Conservation (phyloP, 2,888 invertebrate species). For the Phaedon cochleariae region DNA sequence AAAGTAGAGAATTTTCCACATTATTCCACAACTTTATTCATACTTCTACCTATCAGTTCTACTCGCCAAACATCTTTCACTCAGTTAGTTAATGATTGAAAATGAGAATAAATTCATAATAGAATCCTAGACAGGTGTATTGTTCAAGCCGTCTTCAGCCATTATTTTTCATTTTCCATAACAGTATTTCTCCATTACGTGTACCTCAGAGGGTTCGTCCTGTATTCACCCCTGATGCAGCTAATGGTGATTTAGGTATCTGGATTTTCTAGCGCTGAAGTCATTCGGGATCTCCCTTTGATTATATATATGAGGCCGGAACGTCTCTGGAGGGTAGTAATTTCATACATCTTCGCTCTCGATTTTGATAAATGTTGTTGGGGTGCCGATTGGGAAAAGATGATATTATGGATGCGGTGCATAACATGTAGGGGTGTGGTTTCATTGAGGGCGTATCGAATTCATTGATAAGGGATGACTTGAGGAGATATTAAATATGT, state of each 20-base stretch:
- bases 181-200: not conserved
- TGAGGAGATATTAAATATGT: too few relatives aligned
- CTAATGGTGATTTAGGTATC: constrained; percentile 39
- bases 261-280: constrained; percentile 35
- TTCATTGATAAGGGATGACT: too few relatives aligned
- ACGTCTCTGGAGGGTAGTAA: constrained; percentile 52
- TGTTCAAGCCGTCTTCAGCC: not conserved
- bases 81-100: too few relatives aligned
- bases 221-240: not conserved
- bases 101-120: not conserved
- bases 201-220: not conserved
- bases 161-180: not conserved
- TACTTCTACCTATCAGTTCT: too few relatives aligned
- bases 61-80: too few relatives aligned
- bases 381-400: constrained; percentile 52
- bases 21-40: too few relatives aligned
- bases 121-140: not conserved
- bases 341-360: constrained; percentile 53
- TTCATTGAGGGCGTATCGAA: too few relatives aligned
- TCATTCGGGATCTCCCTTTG: constrained; percentile 51
- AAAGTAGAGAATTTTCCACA: too few relatives aligned
- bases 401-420: constrained; percentile 47
- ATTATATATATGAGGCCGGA: constrained; percentile 53
- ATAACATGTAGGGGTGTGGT: not conserved
- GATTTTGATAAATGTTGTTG: constrained; percentile 43